A percentile compares a stretch with the other conserved stretches of the same genome.
Conservation (phyloP, 2,113 vertebrate species). For the Danionella cerebrum region DNA sequence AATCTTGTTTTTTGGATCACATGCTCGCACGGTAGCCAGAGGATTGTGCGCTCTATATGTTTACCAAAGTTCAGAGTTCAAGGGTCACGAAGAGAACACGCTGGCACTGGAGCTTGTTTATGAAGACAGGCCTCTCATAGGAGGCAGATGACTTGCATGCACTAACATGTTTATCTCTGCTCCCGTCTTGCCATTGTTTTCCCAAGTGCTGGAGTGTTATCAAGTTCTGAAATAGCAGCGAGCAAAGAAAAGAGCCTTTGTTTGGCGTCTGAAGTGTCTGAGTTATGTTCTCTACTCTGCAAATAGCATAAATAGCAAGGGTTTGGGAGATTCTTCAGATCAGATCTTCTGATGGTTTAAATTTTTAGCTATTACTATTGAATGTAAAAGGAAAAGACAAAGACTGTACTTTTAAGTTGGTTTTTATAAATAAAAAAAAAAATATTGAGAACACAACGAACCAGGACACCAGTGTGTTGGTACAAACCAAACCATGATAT, state of each 20-base stretch:
- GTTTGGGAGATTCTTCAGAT: not conserved
- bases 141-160: slow-evolving; percentile 31
- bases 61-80: slow-evolving; percentile 13
- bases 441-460: too few relatives aligned
- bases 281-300: not conserved
- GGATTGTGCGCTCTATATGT: not conserved
- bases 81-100: not conserved
- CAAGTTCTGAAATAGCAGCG: slow-evolving; percentile 10
- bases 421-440: too few relatives aligned
- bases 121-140: slow-evolving; percentile 16
- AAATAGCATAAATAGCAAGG: slow-evolving; percentile 2
- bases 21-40: not conserved
- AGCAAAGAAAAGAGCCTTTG: slow-evolving; percentile 23
- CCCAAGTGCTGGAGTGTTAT: slow-evolving; percentile 18
- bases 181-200: slow-evolving; percentile 30
- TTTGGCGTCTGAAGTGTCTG: slow-evolving; percentile 16
- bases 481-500: too few relatives aligned
- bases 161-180: slow-evolving; percentile 33
- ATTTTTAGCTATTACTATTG: not conserved
- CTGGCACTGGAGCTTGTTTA: slow-evolving; percentile 27
- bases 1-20: not conserved
- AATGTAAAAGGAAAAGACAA: too few relatives aligned
- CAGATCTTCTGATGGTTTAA: slow-evolving; percentile 4
- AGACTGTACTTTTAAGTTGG: too few relatives aligned
- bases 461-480: too few relatives aligned